Base-by-base conservation (phyloP, 2,797 vertebrate genomes). In the Myotis findleyi region DNA sequence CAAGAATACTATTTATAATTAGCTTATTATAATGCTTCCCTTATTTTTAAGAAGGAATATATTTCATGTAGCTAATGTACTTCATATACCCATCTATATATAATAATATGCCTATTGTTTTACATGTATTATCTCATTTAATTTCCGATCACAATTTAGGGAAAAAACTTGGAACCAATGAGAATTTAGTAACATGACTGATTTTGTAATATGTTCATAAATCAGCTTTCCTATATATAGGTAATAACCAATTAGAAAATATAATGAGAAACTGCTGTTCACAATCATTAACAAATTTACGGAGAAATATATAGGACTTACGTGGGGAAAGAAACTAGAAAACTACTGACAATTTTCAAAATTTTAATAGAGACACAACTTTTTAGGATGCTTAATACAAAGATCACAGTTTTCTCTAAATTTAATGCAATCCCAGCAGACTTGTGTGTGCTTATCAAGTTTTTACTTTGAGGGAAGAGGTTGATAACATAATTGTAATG, bases 201-300 rank as follows among this genome's bases (percentile, higher is more conserved):
- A 68, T 41, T 73, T 49, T 84, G 27, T 81, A 66, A 75, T 38
- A 27, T 76, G 25, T 71, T 81, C 47, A 38, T 68, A 77, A 25
- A 33, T 44, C 25, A 51, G 69, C 44, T 87, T 66, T 57, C n/a
- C 38, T 44, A 2, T 62, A 51, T 4, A 18, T 36, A 27, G 51
- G 53, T 12, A 59, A 20, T 90, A 93, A 93, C 23, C 20, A 20
- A 0, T 64, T 84, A 55, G 23, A 83, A 90, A 90, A 51, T 71
- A 59, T 8, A 71, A 62, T 0, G 20, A 84, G 64, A 75, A 75
- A 30, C 17, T 59, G 41, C 49, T n/a, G 17, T 21, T 95, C 30
- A 11, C n/a, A 21, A 11, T 27, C 23, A 16, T 81, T 87, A 55
- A 49, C 53, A 68, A 53, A 36, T 33, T 41, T 71, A 57, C 53